Conservation (phyloP, 92 coral and sea anemone species). For the Porites divaricata region DNA sequence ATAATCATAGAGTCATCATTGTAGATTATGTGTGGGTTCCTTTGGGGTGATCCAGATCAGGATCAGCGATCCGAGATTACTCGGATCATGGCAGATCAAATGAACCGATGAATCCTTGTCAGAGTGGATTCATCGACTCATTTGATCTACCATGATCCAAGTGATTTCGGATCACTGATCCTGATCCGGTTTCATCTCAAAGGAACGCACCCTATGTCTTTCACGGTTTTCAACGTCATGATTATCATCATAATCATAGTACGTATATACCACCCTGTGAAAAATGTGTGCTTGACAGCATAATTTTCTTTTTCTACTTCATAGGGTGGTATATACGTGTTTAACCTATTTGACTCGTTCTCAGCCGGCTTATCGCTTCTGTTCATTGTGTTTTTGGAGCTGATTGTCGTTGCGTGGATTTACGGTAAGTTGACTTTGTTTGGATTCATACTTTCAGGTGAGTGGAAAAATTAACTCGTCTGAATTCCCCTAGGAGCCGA, state of each 20-base stretch:
- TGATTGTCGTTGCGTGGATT: constrained; percentile 82
- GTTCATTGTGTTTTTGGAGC: constrained; percentile 81
- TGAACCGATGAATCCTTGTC: too few species aligned
- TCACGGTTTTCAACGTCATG: background rate
- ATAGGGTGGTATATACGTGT: constrained; percentile 96
- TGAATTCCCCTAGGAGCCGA: constrained; percentile 67
- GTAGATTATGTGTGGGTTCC: too few species aligned
- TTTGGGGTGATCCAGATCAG: too few species aligned
- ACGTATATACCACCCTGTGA: too few species aligned
- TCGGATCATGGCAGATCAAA: too few species aligned
- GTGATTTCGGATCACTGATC: too few species aligned
- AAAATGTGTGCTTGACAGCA: background rate
- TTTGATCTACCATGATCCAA: too few species aligned
- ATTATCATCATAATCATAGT: background rate
- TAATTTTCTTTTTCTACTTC: background rate
- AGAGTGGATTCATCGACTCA: too few species aligned
- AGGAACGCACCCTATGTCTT: too few species aligned
- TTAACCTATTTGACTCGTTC: constrained; percentile 92
- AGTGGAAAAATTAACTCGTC: too few species aligned
- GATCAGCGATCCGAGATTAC: too few species aligned
- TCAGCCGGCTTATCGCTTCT: constrained; percentile 88
- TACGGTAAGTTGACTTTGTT: constrained; percentile 58
- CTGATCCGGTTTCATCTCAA: too few species aligned
- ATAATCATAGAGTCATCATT: background rate
- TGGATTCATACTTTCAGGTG: background rate